Evolutionary conservation across 2,797 vertebrate genomes (phyloP), one percentile per base, ranked within the genome.

Genomic region (Tamandua tetradactyla): DNA sequence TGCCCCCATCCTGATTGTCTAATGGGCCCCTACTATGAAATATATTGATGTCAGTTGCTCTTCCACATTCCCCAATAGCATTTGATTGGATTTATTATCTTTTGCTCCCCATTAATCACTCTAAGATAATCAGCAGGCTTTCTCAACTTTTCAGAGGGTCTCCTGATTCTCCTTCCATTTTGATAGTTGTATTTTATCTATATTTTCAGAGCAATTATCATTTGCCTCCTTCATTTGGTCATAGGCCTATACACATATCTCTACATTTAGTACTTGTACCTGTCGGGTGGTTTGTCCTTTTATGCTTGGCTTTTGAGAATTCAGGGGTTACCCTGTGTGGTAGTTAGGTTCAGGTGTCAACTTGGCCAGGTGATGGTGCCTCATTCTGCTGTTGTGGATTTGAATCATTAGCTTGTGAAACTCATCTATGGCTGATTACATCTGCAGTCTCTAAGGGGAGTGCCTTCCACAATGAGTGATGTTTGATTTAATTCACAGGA

Each of bases 61-160:
- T 78, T 95, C 52, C 42, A 5, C 14, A 78, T 27, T 14, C 32
- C n/a, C 42, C 9, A 66, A n/a, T 27, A 92, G 47, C 27, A 72
- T 80, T 78, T 79, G 25, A 61, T 49, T 87, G 81, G 20, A 61
- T 91, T 91, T 87, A 87, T 49, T 87, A 57, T 71, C 2, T 87
- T 95, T 80, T 89, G n/a, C 35, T 89, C 10, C 42, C 47, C 42
- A 49, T 84, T 83, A 96, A 52, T 72, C 85, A 78, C 35, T 30
- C 17, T 66, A 89, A 79, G 25, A 40, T 88, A 55, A 57, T 92
- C 2, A 90, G 42, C 1, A 82, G 23, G 9, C 20, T 72, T 80
- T 71, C 64, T 69, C 35, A 82, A 35, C 25, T 72, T 88, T 95
- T 95, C 74, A 52, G 18, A 35, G 83, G 11, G 30, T 20, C 15